Evolutionary conservation across 2,888 invertebrate genomes (phyloP), one percentile per base, ranked within the genome.

Genomic region (Halocaridina rubra): DNA sequence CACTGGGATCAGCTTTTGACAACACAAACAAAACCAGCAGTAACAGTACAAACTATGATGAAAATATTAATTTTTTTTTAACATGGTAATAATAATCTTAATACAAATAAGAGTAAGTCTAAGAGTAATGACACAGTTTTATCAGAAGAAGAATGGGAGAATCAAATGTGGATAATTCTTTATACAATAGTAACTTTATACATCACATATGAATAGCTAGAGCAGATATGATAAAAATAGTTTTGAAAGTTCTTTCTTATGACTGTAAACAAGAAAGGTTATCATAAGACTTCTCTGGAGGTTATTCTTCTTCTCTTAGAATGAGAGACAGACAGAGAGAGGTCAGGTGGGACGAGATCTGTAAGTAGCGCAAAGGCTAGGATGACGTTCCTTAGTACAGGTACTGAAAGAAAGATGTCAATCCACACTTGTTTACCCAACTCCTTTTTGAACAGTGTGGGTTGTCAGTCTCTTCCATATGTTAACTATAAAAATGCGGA

Each of bases 291-390:
- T 46, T 46, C 46, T 16, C 10, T 46, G 46, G 46, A 46, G 46
- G 46, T 46, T 13, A 10, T 16, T 16, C 46, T 13, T 46, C 16
- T 46, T 59, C 80, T n/a, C n/a, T n/a, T n/a, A n/a, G n/a, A n/a
- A n/a, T n/a, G n/a, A n/a, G n/a, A n/a, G n/a, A n/a, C n/a, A n/a
- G n/a, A n/a, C n/a, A n/a, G n/a, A n/a, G n/a, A 80, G 33, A 80
- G 72, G 80, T 46, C 80, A 71, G 57, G 80, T 57, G 80, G 74
- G 72, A 74, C 80, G 80, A 80, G 80, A 80, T 80, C 80, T 32
- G 64, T 46, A 13, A 46, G 64, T 64, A 72, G 72, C 59, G 72
- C 71, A 57, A 80, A 74, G 61, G 59, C 59, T 61, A 67, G 39
- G 78, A 79, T 64, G 78, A 79, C 29, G 61, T 79, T 29, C n/a